phyloP scores from a whole-genome alignment of 2,888 invertebrate species.

The Hyppa rectilinea region DNA sequence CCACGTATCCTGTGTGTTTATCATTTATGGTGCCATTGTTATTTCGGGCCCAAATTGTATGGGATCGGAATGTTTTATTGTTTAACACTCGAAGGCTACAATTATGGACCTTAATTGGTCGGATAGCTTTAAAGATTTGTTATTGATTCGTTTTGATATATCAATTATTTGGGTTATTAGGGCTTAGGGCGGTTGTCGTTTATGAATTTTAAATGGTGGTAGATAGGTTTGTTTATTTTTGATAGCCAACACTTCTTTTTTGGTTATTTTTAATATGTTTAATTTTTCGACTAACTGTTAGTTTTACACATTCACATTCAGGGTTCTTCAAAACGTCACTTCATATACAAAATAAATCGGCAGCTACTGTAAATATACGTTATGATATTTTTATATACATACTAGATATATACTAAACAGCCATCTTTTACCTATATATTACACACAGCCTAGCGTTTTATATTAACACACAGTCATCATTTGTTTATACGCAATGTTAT shows the following conservation, averaged over 20 bases:
- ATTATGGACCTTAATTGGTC: slow-evolving; percentile 70
- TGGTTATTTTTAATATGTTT: not conserved
- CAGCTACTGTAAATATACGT: not conserved
- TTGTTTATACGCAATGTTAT: slow-evolving; percentile 18
- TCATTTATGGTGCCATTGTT: slow-evolving; percentile 69
- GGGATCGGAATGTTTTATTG: slow-evolving; percentile 70
- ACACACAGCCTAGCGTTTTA: no score
- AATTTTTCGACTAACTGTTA: not conserved
- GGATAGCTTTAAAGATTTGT: slow-evolving; percentile 61
- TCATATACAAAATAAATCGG: no score
- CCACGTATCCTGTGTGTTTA: slow-evolving; percentile 67
- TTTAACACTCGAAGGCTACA: slow-evolving; percentile 65
- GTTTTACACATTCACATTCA: not conserved
- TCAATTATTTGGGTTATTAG: slow-evolving; percentile 39
- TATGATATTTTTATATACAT: not conserved
- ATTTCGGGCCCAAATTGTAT: slow-evolving; percentile 52
- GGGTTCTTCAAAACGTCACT: no score
- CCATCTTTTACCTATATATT: not conserved
- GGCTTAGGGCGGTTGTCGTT: slow-evolving; percentile 16
- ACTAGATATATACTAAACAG: not conserved
- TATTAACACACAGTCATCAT: not conserved
- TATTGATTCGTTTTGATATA: slow-evolving; percentile 56
- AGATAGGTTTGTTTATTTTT: slow-evolving; percentile 1
- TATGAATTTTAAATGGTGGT: slow-evolving; percentile 13
- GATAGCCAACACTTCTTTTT: not conserved